phyloP scores from a whole-genome alignment of 2,797 vertebrate genomes.

The Anguilla marmorata region DNA sequence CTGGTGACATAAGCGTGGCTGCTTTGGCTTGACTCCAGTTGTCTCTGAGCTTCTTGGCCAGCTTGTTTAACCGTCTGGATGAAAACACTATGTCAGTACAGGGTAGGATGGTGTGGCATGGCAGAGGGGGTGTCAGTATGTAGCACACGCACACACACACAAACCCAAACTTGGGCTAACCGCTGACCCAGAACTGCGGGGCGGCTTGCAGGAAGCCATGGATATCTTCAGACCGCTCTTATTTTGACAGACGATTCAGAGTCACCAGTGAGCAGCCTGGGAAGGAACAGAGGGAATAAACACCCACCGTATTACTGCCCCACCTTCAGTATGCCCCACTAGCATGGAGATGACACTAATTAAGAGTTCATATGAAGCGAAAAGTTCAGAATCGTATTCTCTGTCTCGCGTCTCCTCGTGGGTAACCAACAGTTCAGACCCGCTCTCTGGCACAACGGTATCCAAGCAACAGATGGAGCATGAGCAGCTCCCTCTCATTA shows the following conservation, averaged over 20 bases:
- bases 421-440: neutral
- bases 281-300: neutral
- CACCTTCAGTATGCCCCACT: neutral
- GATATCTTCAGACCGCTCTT: neutral
- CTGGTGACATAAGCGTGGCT: neutral
- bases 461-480: conserved; percentile 15
- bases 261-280: neutral
- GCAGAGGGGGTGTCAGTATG: neutral
- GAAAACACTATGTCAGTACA: neutral
- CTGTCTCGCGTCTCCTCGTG: neutral
- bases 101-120: neutral
- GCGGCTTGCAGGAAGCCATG: neutral
- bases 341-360: neutral
- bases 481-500: neutral
- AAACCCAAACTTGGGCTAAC: neutral
- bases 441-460: neutral
- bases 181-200: neutral
- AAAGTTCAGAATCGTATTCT: neutral
- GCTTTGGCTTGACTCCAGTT: neutral
- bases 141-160: too few species aligned
- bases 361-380: neutral
- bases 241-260: neutral
- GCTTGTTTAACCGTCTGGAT: neutral
- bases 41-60: neutral
- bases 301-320: neutral